Evolutionary conservation across 2,113 vertebrate species (phyloP), one percentile per base, ranked within the genome.

Genomic region (Hucho hucho): DNA sequence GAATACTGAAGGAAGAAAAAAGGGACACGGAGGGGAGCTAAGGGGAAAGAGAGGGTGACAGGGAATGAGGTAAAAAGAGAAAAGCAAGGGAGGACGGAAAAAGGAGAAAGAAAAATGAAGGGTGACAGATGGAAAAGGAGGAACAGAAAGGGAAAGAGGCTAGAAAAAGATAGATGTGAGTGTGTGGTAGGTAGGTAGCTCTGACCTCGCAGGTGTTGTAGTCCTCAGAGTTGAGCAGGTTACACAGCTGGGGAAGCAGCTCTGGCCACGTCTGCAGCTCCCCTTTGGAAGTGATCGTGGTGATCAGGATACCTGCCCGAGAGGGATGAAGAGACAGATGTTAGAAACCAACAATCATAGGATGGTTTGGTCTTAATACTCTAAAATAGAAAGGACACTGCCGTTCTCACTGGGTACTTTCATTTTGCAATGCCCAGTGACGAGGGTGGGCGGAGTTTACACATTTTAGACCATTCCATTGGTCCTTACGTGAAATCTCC

Each of bases 241-340:
- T 97, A 84, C 97, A 98, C 74, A 98, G 94, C 89, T 98, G 96
- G 1, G 97, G 97, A 69, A 98, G 92, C 74, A 98, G 93, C 83
- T 98, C 97, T 0, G 97, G 97, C 97, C 97, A 98, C 79, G 94
- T 95, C 88, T 98, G 96, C 49, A 98, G 92, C 90, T 98, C 97
- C 0, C 97, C 97, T 87, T 97, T 97, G 73, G 96, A 98, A 46
- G 95, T 93, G 76, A 97, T 98, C 22, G 96, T 98, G 61, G 97
- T 98, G 83, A 98, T 98, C 70, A 98, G 94, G 83, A 98, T 98
- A 58, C 96, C 97, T 98, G 75, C 32, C 81, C 29, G 47, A 43
- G 46, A 24, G 4, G 49, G 18, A 66, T 20, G 47, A 5, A 11
- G 6, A 1, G 2, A n/a, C n/a, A 49, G 22, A 43, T 22, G 5